Evolutionary conservation across 1,140 invertebrate genomes (phyloP), one percentile per base, ranked within the genome.

Genomic region (Manduca sexta): DNA sequence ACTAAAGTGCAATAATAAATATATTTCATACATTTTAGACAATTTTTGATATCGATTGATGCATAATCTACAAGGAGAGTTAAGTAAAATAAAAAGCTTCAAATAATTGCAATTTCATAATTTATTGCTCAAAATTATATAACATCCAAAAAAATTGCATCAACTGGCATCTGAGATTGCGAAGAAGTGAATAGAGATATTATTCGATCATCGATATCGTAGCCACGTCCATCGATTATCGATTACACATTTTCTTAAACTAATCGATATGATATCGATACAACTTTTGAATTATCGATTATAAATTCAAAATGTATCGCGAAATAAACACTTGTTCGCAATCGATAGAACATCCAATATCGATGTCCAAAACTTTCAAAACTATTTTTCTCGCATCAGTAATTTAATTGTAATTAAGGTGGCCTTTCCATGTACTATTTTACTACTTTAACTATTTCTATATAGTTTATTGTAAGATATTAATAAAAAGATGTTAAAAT

Each of bases 381-480:
- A 35, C n/a, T 35, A 35, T 35, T 14, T 35, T 35, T 26, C 21
- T 26, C 21, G 21, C 21, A 26, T 26, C 8, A 3, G 33, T 45
- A 45, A 55, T 15, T 42, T 46, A 50, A 49, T 13, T 60, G 50
- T 58, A 57, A 61, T 64, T 67, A 75, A 74, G 71, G 74, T 73
- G 77, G 80, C 75, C 80, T 84, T 84, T 84, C 75, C 80, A 79
- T 69, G 64, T 68, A 76, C 70, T 62, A 52, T 71, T 80, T 80
- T 80, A 64, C 75, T 75, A 71, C 71, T 58, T 76, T 56, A 77
- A 71, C 60, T 64, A 73, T 72, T 77, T 74, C 68, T 57, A 74
- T 78, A 80, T 78, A 80, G 70, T 82, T 73, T 72, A 78, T 73
- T 64, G 65, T 79, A 78, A 74, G 69, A 68, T 72, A 67, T 15